phyloP scores from a whole-genome alignment of 2,113 vertebrate species.

The Tetraodon nigroviridis region DNA sequence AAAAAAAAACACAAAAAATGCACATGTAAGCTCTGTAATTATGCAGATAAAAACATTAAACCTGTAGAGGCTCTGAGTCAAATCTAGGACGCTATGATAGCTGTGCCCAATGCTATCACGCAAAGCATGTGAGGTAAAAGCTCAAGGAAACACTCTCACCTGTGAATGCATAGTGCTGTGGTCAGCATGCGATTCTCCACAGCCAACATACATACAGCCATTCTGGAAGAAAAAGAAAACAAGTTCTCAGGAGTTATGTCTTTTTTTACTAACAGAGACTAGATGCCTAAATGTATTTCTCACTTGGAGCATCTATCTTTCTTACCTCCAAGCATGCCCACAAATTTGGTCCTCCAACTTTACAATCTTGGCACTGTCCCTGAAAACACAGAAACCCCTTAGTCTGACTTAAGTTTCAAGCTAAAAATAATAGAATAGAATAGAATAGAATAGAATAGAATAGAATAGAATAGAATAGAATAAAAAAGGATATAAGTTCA shows the following conservation, averaged over 20 bases:
- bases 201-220: constrained; percentile 91
- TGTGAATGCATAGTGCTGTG: constrained; percentile 97
- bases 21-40: constrained; percentile 20
- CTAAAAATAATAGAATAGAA: neutral
- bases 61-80: neutral
- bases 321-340: constrained; percentile 97
- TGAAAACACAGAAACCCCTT: constrained; percentile 42
- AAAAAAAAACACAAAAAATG: constrained; percentile 12
- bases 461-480: no score
- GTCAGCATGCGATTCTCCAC: constrained; percentile 93
- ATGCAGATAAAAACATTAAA: constrained; percentile 16
- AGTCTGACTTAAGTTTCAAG: neutral
- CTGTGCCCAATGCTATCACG: no score
- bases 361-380: constrained; percentile 96
- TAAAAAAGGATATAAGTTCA: no score
- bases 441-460: no score
- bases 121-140: no score
- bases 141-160: constrained; percentile 69
- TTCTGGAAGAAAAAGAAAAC: constrained; percentile 70
- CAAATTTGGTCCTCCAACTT: constrained; percentile 93
- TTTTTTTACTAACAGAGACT: no score
- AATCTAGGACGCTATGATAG: no score
- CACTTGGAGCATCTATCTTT: no score
- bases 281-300: no score
- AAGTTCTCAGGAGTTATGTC: no score